Evolutionary conservation across 2,888 invertebrate genomes (phyloP).

Genomic region (Aspidiotus rigidus): DNA sequence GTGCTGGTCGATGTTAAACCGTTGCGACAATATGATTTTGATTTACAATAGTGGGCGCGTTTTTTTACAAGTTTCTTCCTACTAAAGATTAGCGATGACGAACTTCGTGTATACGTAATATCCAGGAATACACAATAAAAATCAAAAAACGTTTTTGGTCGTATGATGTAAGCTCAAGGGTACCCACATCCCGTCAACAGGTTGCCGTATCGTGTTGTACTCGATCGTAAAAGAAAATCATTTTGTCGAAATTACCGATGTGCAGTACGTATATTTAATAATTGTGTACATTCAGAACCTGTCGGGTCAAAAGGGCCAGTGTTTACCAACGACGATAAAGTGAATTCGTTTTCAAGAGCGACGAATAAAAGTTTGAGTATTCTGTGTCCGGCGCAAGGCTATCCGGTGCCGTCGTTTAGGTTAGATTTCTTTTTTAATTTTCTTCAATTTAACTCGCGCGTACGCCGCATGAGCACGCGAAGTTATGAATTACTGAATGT

Average conservation of each 20-base stretch:
- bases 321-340: conserved; percentile 52
- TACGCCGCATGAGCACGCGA: too few species aligned
- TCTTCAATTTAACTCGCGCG: background rate
- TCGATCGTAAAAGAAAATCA: conserved; percentile 5
- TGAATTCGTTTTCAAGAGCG: conserved; percentile 42
- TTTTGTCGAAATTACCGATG: background rate
- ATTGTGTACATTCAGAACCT: conserved; percentile 47
- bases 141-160: too few species aligned
- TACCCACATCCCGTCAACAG: conserved; percentile 44
- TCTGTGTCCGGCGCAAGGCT: conserved; percentile 52
- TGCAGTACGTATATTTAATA: conserved; percentile 1
- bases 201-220: conserved; percentile 39
- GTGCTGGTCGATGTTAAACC: too few species aligned
- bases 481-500: too few species aligned
- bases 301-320: conserved; percentile 57
- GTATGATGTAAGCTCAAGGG: conserved; percentile 42
- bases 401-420: conserved; percentile 64
- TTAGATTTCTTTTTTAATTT: conserved; percentile 42
- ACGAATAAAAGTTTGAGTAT: conserved; percentile 42
- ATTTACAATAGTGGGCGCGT: too few species aligned
- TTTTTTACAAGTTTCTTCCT: too few species aligned
- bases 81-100: too few species aligned
- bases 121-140: too few species aligned
- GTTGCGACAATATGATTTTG: too few species aligned
- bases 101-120: too few species aligned